Evolutionary conservation across 1,140 invertebrate genomes (phyloP).

Genomic region (Eueides isabella): DNA sequence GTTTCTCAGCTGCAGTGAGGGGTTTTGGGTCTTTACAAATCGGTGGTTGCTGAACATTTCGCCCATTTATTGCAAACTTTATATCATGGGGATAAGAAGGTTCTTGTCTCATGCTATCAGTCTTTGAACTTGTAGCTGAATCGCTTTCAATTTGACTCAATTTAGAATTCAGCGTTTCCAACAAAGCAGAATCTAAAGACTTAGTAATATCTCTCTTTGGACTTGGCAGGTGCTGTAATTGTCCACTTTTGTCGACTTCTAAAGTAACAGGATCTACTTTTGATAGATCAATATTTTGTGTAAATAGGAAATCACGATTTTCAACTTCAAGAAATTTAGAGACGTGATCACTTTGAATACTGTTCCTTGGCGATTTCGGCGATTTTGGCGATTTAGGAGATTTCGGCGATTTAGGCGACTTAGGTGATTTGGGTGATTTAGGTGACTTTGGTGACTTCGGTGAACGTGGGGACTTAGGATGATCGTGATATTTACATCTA

Average conservation of each 20-base stretch:
- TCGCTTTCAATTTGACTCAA: constrained; percentile 88
- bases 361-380: constrained; percentile 83
- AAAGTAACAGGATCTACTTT: constrained; percentile 87
- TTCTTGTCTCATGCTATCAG: constrained; percentile 85
- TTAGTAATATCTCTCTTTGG: constrained; percentile 86
- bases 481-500: constrained; percentile 80
- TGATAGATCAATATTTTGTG: constrained; percentile 87
- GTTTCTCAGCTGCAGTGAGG: constrained; percentile 75
- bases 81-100: constrained; percentile 82
- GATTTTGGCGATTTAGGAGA: constrained; percentile 84
- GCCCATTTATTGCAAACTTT: constrained; percentile 77
- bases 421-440: constrained; percentile 83
- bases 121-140: constrained; percentile 86
- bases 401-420: constrained; percentile 80
- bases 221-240: constrained; percentile 84
- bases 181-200: constrained; percentile 84
- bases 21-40: constrained; percentile 75
- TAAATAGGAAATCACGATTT: constrained; percentile 85
- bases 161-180: constrained; percentile 87
- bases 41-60: constrained; percentile 68
- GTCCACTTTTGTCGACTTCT: constrained; percentile 85
- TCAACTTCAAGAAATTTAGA: constrained; percentile 79
- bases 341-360: constrained; percentile 71
- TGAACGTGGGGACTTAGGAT: constrained; percentile 80
- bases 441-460: constrained; percentile 84